Evolutionary conservation across 2,113 vertebrate species (phyloP), one percentile per base, ranked within the genome.

Genomic region (human (Homo sapiens)): DNA sequence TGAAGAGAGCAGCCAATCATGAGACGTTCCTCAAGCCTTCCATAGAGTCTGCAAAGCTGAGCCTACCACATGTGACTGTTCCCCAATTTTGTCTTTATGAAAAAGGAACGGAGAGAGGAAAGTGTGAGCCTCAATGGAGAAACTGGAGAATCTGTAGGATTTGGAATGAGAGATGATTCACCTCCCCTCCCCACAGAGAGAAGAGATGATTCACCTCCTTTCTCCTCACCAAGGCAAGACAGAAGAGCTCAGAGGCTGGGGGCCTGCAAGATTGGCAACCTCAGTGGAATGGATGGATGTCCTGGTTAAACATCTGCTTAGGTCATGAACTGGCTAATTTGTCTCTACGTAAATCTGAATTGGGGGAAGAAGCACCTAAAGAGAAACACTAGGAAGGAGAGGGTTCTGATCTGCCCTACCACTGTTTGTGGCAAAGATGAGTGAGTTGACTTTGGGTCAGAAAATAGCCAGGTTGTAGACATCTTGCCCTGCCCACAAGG

Each of bases 321-420:
- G 50, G 32, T 27, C 40, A 25, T 8, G 4, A 80, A 43, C 55
- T 52, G 75, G 10, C 8, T 68, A 20, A 59, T 13, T 32, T 88
- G 16, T 38, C 9, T n/a, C 32, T 50, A 30, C 13, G 38, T 25
- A 30, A 70, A 3, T 68, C 13, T n/a, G 64, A 16, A 1, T 32
- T 85, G 2, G 2, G 30, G 4, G 17, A 68, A 18, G n/a, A 38
- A 43, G 32, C 18, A n/a, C 25, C n/a, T 45, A 40, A 38, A 25
- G 59, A 92, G n/a, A 80, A 73, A 79, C 2, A 68, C 2, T 30
- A 35, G 38, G 43, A 72, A 18, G 16, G n/a, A 14, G 17, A 30
- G 10, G 13, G 10, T 22, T 6, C 0, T 3, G 0, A 35, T 20
- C 55, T 59, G 6, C 16, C 45, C 50, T 18, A 52, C 10, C 55